Evolutionary conservation across 2,888 invertebrate genomes (phyloP).

Genomic region (Drosophila sordidapex): DNA sequence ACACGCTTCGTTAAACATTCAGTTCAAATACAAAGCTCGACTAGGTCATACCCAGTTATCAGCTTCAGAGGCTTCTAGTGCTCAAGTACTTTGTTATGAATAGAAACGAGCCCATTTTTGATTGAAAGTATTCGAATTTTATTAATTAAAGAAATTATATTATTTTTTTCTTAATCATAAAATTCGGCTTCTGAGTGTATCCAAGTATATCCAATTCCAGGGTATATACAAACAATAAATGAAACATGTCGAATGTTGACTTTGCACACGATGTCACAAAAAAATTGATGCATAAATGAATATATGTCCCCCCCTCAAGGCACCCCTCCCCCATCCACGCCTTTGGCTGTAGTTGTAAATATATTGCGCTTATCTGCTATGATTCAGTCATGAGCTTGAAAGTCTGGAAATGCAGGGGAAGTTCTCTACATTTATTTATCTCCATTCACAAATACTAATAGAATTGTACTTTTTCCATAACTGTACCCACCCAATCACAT

Average conservation of each 20-base stretch:
- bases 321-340: not conserved
- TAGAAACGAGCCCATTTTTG: not conserved
- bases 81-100: not conserved
- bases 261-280: conserved; percentile 22
- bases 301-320: not conserved
- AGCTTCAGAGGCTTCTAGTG: not conserved
- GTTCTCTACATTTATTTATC: not conserved
- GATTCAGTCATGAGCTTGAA: not conserved
- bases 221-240: not conserved
- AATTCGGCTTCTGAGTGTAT: too few relatives aligned
- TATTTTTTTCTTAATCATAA: not conserved
- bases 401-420: not conserved
- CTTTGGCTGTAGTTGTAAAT: not conserved
- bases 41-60: conserved; percentile 6
- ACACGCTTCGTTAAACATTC: conserved; percentile 25
- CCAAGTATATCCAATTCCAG: not conserved
- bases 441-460: not conserved
- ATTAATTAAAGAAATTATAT: not conserved
- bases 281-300: not conserved
- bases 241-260: not conserved
- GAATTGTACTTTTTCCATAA: not conserved
- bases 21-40: not conserved
- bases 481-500: not conserved
- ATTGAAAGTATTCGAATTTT: not conserved
- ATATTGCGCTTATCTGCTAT: conserved; percentile 1